phyloP scores from a whole-genome alignment of 1,140 invertebrate species.

The Tenebrio molitor region DNA sequence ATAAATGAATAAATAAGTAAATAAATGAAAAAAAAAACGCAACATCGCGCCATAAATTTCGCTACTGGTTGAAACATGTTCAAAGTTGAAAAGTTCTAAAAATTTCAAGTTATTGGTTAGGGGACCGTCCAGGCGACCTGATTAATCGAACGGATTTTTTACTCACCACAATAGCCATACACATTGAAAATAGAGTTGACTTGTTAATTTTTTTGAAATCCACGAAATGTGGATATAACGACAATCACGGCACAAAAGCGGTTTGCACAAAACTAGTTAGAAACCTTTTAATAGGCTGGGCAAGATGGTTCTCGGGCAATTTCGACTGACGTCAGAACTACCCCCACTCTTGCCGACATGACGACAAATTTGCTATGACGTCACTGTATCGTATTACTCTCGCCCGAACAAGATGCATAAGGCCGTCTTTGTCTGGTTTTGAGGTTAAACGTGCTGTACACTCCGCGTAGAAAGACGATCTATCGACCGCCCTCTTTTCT shows the following conservation, averaged over 20 bases:
- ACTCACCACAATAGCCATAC: slow-evolving; percentile 75
- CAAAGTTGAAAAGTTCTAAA: not conserved
- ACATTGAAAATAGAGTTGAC: slow-evolving; percentile 73
- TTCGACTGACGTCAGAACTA: slow-evolving; percentile 52
- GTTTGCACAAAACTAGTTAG: slow-evolving; percentile 53
- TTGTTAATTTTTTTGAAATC: slow-evolving; percentile 54
- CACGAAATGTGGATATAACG: slow-evolving; percentile 56
- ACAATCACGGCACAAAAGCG: slow-evolving; percentile 45
- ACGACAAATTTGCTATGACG: slow-evolving; percentile 48
- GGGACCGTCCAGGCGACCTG: not conserved
- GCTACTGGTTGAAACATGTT: not conserved
- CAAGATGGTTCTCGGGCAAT: slow-evolving; percentile 60
- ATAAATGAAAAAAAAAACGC: not conserved
- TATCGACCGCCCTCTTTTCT: slow-evolving; percentile 7
- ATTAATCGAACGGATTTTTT: not conserved
- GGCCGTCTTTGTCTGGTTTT: slow-evolving; percentile 12
- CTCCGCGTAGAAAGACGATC: not conserved
- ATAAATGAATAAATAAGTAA: too few relatives aligned
- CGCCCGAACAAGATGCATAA: not conserved
- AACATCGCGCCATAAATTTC: not conserved
- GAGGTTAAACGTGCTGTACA: slow-evolving; percentile 1
- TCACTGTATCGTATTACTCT: slow-evolving; percentile 41
- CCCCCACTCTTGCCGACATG: slow-evolving; percentile 26
- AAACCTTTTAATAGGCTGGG: slow-evolving; percentile 52
- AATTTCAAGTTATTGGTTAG: slow-evolving; percentile 22